Percentiles rank a stretch among this genome's conserved stretches.
phyloP scores from a whole-genome alignment of 2,113 vertebrate species.

The Prochilodus magdalenae region DNA sequence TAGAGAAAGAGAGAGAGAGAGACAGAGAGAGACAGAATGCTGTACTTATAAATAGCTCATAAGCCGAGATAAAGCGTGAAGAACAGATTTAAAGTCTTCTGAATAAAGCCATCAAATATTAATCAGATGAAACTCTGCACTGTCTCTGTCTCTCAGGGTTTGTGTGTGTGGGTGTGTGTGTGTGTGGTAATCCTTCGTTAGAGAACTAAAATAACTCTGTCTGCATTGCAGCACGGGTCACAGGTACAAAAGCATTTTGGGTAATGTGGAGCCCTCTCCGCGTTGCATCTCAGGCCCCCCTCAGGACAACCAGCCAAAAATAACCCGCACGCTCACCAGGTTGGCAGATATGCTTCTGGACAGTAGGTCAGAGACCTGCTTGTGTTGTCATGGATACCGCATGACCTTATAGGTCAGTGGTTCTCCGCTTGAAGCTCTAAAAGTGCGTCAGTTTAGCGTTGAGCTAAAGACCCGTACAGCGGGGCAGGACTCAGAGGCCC shows the following conservation, averaged over 20 bases:
- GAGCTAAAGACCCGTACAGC: not conserved
- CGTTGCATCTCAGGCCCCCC: not conserved
- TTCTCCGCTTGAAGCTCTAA: not conserved
- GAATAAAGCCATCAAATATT: too few relatives aligned
- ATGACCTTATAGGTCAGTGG: not conserved
- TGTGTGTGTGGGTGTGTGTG: too few relatives aligned
- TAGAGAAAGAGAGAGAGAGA: too few relatives aligned
- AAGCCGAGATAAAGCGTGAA: too few relatives aligned
- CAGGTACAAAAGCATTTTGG: slow-evolving; percentile 11
- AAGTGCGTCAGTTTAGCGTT: too few relatives aligned
- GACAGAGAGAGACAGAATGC: not conserved
- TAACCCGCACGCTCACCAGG: slow-evolving; percentile 20
- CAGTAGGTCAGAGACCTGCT: slow-evolving; percentile 1
- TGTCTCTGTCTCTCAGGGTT: not conserved
- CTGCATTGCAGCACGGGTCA: slow-evolving; percentile 19
- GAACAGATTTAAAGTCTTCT: too few relatives aligned
- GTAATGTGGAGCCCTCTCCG: slow-evolving; percentile 11
- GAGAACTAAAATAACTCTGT: not conserved
- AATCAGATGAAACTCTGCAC: not conserved
- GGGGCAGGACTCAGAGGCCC: too few relatives aligned
- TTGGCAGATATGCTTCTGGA: not conserved
- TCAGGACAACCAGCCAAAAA: slow-evolving; percentile 29
- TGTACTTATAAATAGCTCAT: slow-evolving; percentile 1
- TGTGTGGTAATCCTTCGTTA: not conserved
- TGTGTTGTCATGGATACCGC: not conserved